A percentile compares a stretch with the other conserved stretches of the same genome.
phyloP scores from a whole-genome alignment of 1,140 invertebrate species.

The Halesus radiatus region DNA sequence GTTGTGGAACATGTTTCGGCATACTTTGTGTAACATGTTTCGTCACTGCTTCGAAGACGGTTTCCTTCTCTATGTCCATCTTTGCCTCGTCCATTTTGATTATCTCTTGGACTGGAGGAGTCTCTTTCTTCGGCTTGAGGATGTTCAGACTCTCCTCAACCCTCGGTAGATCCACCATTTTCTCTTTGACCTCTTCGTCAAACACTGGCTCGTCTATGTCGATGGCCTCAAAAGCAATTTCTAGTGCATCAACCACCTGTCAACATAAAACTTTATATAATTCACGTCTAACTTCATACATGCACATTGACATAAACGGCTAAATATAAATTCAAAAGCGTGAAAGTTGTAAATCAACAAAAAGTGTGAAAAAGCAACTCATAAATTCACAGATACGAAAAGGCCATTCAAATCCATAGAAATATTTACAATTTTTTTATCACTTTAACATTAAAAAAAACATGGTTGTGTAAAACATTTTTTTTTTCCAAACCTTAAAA shows the following conservation, averaged over 20 bases:
- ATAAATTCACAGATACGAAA: no score
- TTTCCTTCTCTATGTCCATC: slow-evolving; percentile 3
- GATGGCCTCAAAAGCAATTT: slow-evolving; percentile 73
- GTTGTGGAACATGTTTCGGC: slow-evolving; percentile 19
- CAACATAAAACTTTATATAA: slow-evolving; percentile 14
- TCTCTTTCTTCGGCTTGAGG: slow-evolving; percentile 23
- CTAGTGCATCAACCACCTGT: slow-evolving; percentile 74
- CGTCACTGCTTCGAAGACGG: no score
- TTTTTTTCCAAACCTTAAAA: neutral
- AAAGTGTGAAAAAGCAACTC: no score
- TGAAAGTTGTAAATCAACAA: neutral
- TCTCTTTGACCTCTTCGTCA: slow-evolving; percentile 29
- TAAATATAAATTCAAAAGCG: no score
- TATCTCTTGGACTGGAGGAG: slow-evolving; percentile 58
- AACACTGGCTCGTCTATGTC: slow-evolving; percentile 66
- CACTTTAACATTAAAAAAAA: no score
- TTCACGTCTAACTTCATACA: neutral
- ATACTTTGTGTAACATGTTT: neutral
- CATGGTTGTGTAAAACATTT: no score
- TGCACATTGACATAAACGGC: neutral
- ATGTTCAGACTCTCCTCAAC: slow-evolving; percentile 35
- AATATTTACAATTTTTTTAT: no score
- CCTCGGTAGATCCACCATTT: slow-evolving; percentile 12
- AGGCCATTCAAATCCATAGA: no score
- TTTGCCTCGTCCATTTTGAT: slow-evolving; percentile 55